These are phyloP conservation scores for Zaprionus tsacasi DNA, from an alignment of 1,140 invertebrate species.

Conservation along the genomic window DNA sequence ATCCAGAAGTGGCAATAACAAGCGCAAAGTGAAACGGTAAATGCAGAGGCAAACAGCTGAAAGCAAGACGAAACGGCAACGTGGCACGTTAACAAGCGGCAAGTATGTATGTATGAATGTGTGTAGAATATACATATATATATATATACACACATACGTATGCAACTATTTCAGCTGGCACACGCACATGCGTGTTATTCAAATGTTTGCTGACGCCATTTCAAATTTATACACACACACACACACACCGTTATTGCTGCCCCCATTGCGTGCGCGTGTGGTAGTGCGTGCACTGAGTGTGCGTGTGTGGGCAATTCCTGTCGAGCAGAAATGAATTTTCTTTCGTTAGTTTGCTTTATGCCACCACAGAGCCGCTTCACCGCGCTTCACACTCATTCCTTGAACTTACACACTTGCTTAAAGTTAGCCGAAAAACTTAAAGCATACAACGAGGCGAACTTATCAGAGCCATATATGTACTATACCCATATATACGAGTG, in stretches of 20 bases:
- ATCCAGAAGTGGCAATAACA: conserved; percentile 80
- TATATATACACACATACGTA: too few species aligned
- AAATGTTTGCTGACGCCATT: conserved; percentile 79
- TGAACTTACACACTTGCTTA: conserved; percentile 34
- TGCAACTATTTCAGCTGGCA: conserved; percentile 61
- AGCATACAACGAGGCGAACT: conserved; percentile 35
- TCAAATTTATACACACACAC: conserved; percentile 71
- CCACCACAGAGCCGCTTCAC: conserved; percentile 24
- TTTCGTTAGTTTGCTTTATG: conserved; percentile 44
- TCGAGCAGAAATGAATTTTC: conserved; percentile 55
- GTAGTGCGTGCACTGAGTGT: conserved; percentile 10
- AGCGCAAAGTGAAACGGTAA: conserved; percentile 64
- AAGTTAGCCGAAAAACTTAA: conserved; percentile 32
- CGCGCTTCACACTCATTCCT: conserved; percentile 21
- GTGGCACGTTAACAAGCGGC: conserved; percentile 54
- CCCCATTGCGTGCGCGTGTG: conserved; percentile 35
- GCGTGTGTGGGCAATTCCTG: conserved; percentile 23
- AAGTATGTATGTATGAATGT: conserved; percentile 24
- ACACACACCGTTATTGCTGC: conserved; percentile 68
- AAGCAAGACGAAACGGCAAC: conserved; percentile 12
- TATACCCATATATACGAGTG: background rate
- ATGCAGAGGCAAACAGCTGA: conserved; percentile 72
- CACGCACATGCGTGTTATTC: conserved; percentile 74
- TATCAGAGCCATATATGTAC: background rate
- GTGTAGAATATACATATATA: conserved; percentile 21